Evolutionary conservation across 2,888 invertebrate species (phyloP), one percentile per base, ranked within the genome.

Genomic region (Tiliacea citrago): DNA sequence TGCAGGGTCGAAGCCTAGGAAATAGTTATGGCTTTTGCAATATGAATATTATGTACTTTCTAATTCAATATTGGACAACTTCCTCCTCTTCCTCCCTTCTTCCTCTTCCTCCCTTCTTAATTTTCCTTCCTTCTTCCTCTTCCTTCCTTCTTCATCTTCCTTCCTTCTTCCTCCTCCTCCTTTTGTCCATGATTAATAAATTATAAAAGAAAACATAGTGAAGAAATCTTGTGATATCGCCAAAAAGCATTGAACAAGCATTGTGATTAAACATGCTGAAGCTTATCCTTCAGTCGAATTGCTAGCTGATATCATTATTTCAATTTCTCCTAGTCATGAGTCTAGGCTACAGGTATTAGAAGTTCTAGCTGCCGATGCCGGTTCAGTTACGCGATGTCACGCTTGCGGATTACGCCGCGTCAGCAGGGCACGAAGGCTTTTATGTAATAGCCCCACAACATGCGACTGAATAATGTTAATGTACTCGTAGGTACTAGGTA

Each of bases 361-460:
- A 35, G 63, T 68, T 47, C 63, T 24, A 53, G 55, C 79, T 82
- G 78, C 81, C 65, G 79, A 70, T 82, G 78, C 81, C 65, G 79
- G 74, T 71, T 79, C 79, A 18, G 68, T 81, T 63, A 57, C 74
- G 81, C 81, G 83, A 81, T 81, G 83, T 82, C 79, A 82, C 79
- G 74, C 83, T 65, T 53, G n/a, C n/a, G 47, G 47, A 35, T 53
- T 61, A 39, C 61, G 16, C 57, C 7, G 60, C 70, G 67, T 70
- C 57, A 66, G 63, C 39, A 45, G 55, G 51, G 21, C 78, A 81
- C 69, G 79, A 70, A 82, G 63, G 24, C 75, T 82, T 73, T 65
- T 35, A 71, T 51, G 65, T 82, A 66, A 81, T 82, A 47, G 79
- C 35, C 12, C 0, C 16, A 16, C 4, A 35, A 45, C 82, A 81